These are phyloP conservation scores for Siphlonurus alternatus DNA, from an alignment of 2,888 invertebrate species.

Conservation along the genomic window DNA sequence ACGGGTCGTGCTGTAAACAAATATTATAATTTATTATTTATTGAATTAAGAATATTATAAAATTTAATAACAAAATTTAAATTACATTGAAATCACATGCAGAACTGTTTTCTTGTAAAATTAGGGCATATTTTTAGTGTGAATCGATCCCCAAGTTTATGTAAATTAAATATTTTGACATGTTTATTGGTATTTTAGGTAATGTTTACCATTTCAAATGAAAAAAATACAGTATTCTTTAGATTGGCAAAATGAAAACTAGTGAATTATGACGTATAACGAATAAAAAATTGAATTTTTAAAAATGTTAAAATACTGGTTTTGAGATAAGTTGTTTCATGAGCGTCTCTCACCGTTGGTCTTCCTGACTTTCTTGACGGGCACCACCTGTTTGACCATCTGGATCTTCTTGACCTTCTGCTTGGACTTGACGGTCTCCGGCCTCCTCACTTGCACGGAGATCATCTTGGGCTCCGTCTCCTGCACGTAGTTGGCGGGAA, in stretches of 20 bases:
- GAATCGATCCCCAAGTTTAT: too few species aligned
- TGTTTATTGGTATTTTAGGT: too few species aligned
- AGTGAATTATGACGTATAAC: too few species aligned
- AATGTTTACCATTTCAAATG: too few species aligned
- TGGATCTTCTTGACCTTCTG: constrained; percentile 82
- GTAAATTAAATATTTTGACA: too few species aligned
- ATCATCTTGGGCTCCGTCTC: constrained; percentile 81
- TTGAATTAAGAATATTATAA: background rate
- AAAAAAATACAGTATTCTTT: too few species aligned
- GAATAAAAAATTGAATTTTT: too few species aligned
- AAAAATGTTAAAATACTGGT: too few species aligned
- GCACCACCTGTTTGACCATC: constrained; percentile 70
- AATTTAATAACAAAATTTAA: constrained; percentile 16
- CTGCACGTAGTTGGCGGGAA: constrained; percentile 91
- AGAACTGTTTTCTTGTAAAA: too few species aligned
- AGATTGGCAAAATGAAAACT: too few species aligned
- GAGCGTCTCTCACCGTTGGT: background rate
- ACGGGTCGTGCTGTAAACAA: background rate
- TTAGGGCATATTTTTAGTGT: too few species aligned
- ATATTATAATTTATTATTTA: background rate
- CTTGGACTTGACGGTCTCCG: constrained; percentile 65
- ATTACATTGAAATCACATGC: constrained; percentile 19
- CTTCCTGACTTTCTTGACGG: constrained; percentile 41
- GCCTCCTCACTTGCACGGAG: constrained; percentile 64
- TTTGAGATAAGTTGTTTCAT: too few species aligned